Base-by-base conservation (phyloP, 2,113 vertebrate species). In the Pluvialis apricaria region DNA sequence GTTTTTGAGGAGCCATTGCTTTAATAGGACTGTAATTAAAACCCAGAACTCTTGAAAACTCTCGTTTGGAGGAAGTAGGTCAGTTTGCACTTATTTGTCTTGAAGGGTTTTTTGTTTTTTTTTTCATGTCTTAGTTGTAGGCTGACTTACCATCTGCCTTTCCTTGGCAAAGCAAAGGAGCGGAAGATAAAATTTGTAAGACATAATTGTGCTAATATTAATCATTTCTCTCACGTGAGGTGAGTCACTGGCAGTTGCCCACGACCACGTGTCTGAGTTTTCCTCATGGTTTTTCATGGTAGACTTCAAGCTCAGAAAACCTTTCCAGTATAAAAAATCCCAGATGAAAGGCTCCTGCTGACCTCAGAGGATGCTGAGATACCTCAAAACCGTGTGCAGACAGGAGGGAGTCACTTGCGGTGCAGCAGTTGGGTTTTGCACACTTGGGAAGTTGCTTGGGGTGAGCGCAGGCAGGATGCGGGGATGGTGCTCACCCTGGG, bases 121-220 rank as follows among this genome's bases (percentile, higher is more conserved):
- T 82, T 85, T 71, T 80, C 32, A 52, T 95, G 83, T 60, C 89
- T 97, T 97, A 96, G 94, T 97, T 97, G 90, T 97, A 96, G 96
- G 95, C 94, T 97, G 90, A 95, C 77, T 97, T 95, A 86, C 98
- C 98, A 98, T 98, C 98, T 98, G 98, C 97, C 88, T 98, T 96
- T 83, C 92, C 87, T 97, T 97, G 97, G 97, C 97, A 97, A 96
- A 97, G 96, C 94, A 89, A 96, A 97, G 82, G 89, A 97, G 83
- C 4, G 21, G 69, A 92, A 86, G 73, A 95, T 95, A 93, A 86
- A 87, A 97, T 97, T 96, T 94, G 86, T 95, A 94, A 88, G 83
- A 92, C 91, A 49, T 87, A 88, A 92, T 86, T 96, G 93, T 94
- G 88, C 96, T 97, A 97, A 96, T 96, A 96, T 91, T 97, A 97